phyloP scores from a whole-genome alignment of 2,113 vertebrate genomes.

The Oreochromis niloticus region DNA sequence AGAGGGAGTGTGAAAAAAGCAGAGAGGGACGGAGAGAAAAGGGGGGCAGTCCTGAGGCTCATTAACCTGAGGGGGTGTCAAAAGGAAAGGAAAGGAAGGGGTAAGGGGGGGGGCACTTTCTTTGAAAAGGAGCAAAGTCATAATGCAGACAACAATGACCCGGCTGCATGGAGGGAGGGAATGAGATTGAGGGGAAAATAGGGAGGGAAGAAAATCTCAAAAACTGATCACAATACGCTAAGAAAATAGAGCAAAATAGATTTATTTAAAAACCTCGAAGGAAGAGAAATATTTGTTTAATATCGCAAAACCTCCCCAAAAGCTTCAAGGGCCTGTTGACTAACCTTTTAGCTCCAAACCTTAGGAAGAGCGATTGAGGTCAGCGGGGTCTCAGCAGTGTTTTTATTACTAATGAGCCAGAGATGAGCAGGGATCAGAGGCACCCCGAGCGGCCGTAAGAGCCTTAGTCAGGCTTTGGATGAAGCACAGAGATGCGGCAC shows the following conservation, averaged over 20 bases:
- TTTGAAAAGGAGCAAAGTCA: conserved; percentile 44
- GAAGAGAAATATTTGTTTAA: neutral
- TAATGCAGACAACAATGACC: conserved; percentile 53
- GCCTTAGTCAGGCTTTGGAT: conserved; percentile 54
- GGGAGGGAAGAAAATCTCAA: neutral
- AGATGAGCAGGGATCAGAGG: conserved; percentile 62
- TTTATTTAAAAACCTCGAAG: neutral
- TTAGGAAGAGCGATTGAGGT: conserved; percentile 33
- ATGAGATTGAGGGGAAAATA: neutral
- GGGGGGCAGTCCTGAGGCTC: conserved; percentile 33
- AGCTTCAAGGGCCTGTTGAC: neutral
- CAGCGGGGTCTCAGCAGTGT: conserved; percentile 17
- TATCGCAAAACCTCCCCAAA: neutral
- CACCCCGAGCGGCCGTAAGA: conserved; percentile 35
- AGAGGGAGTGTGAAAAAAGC: conserved; percentile 45
- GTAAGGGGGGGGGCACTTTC: conserved; percentile 18
- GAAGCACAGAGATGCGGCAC: conserved; percentile 21
- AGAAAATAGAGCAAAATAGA: neutral
- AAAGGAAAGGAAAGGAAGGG: conserved; percentile 7
- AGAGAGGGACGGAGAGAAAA: conserved; percentile 17
- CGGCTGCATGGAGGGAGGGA: neutral
- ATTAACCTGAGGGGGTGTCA: conserved; percentile 52
- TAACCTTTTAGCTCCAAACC: neutral
- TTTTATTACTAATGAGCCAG: conserved; percentile 43
- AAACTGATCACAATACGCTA: neutral